Conservation (phyloP, 2,113 vertebrate genomes). For the Prionailurus bengalensis region DNA sequence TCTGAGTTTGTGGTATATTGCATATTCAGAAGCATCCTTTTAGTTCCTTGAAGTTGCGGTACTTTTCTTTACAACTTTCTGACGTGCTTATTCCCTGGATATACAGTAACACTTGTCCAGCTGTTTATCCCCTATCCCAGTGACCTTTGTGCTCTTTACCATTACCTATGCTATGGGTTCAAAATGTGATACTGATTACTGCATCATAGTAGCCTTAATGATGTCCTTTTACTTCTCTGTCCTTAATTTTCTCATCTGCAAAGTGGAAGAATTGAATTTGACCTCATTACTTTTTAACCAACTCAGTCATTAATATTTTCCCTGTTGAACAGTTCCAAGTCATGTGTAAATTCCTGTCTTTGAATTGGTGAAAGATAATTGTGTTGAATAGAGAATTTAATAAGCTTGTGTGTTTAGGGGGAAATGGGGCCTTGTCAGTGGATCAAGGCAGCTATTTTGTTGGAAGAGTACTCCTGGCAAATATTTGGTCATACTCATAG, state of each 20-base stretch:
- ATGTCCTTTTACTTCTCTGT: conserved; percentile 37
- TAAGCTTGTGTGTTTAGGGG: conserved; percentile 14
- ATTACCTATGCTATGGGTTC: background rate
- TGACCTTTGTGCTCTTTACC: background rate
- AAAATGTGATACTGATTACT: conserved; percentile 12
- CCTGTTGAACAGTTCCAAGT: conserved; percentile 39
- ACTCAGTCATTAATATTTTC: conserved; percentile 42
- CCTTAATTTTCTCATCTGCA: conserved; percentile 48
- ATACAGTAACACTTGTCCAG: background rate
- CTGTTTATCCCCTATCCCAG: background rate
- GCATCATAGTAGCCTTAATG: background rate
- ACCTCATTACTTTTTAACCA: conserved; percentile 41
- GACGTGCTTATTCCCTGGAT: background rate
- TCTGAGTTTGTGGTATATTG: conserved; percentile 4
- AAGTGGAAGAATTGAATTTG: conserved; percentile 58
- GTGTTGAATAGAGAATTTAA: conserved; percentile 42
- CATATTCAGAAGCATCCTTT: conserved; percentile 15
- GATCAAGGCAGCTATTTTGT: background rate
- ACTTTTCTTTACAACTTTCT: conserved; percentile 33
- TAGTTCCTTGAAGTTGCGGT: background rate
- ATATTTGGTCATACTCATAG: background rate
- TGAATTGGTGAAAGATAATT: conserved; percentile 4
- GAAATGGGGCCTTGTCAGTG: background rate
- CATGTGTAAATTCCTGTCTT: background rate
- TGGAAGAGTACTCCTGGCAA: background rate